A percentile compares a stretch with the other conserved stretches of the same genome.
Evolutionary conservation across 2,888 invertebrate species (phyloP).

Genomic region (Serripes groenlandicus): DNA sequence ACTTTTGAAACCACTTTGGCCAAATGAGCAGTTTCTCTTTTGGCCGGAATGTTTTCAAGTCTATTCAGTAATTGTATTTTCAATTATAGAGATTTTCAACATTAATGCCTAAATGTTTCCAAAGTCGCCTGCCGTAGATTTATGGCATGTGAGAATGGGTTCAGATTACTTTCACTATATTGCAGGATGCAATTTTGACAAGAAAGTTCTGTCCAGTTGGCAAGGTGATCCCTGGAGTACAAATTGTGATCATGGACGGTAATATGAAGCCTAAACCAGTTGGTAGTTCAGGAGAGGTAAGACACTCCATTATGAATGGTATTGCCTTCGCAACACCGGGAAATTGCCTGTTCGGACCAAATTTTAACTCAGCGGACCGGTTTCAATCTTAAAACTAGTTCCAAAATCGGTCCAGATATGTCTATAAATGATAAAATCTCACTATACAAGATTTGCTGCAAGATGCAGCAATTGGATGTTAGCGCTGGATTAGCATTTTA

Average conservation of each 20-base stretch:
- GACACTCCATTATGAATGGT: too few relatives aligned
- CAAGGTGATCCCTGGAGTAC: constrained; percentile 82
- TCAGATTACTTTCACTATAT: neutral
- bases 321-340: too few relatives aligned
- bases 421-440: too few relatives aligned
- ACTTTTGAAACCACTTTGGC: neutral
- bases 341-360: too few relatives aligned
- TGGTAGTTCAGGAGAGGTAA: constrained; percentile 86
- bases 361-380: too few relatives aligned
- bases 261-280: constrained; percentile 83
- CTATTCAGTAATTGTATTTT: neutral
- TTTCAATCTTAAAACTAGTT: too few relatives aligned
- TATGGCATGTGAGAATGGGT: too few relatives aligned
- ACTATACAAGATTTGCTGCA: too few relatives aligned
- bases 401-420: too few relatives aligned
- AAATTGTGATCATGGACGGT: constrained; percentile 84
- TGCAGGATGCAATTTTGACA: constrained; percentile 74
- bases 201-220: constrained; percentile 87
- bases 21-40: neutral
- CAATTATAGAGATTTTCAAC: neutral
- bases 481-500: too few relatives aligned
- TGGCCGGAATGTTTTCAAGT: neutral
- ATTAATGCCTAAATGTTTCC: neutral
- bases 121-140: too few relatives aligned
- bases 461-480: too few relatives aligned